Evolutionary conservation across 1,140 invertebrate species (phyloP), one percentile per base, ranked within the genome.

Genomic region (Thaumatotibia leucotreta): DNA sequence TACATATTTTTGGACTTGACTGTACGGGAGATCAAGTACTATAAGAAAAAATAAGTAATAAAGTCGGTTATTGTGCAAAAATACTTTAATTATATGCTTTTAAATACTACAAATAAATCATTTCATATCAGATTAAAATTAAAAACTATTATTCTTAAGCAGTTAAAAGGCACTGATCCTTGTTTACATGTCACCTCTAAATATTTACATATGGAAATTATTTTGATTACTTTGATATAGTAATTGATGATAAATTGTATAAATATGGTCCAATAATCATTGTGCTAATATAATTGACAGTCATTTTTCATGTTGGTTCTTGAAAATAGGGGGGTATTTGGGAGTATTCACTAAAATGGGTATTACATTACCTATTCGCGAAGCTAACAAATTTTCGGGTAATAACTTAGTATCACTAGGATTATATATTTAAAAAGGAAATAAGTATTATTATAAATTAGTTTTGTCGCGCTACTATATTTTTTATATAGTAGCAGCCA

Each of bases 71-170:
- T 73, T 73, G 70, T 76, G 74, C 64, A 79, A 79, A 79, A 79
- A 77, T 79, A 79, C 68, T 77, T 75, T 79, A 62, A 62, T 62
- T 11, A 62, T 31, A 62, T 62, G 70, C 68, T 76, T 74, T 77
- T 75, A 79, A 74, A 69, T 75, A 75, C 66, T 54, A 68, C 66
- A 67, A 75, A 72, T 70, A 76, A 69, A 79, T 74, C 69, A 74
- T 76, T 70, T 72, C 58, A 73, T 79, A 73, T 74, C 65, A 66
- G 22, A 70, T 68, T 70, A 76, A 70, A 69, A 64, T 70, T 76
- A 78, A 66, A 79, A 68, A 63, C 70, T 69, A 65, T 68, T 70
- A 72, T 66, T 68, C 66, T 70, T 73, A 75, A 69, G 73, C 54
- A 75, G 65, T 49, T 69, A 72, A 74, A 78, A 74, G 70, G 73